phyloP scores from a whole-genome alignment of 2,797 vertebrate species.

The Emydoidea blandingii region DNA sequence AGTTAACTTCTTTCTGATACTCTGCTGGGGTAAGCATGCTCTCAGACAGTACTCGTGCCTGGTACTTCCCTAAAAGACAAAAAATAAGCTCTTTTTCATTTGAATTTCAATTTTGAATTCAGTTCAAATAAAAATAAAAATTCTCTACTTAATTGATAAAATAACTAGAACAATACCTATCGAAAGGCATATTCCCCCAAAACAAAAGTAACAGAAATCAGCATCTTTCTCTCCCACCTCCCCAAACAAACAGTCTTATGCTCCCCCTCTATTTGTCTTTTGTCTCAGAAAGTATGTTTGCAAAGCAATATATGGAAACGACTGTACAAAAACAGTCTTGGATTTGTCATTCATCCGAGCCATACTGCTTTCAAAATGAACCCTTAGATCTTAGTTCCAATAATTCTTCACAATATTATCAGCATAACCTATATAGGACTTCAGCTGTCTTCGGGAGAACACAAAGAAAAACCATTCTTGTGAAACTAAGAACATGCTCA shows the following conservation, averaged over 20 bases:
- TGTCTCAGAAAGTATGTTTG: background rate
- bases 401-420: background rate
- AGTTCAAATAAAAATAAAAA: conserved; percentile 7
- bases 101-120: background rate
- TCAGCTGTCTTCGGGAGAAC: background rate
- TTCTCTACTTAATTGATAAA: background rate
- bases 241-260: rapidly evolving
- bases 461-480: background rate
- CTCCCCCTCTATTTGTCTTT: background rate
- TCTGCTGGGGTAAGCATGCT: conserved; percentile 90
- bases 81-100: background rate
- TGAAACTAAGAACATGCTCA: background rate
- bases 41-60: conserved; percentile 93
- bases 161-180: background rate
- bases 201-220: background rate
- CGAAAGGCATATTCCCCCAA: background rate
- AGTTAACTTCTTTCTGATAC: conserved; percentile 90
- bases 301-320: background rate
- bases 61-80: conserved; percentile 89
- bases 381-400: background rate
- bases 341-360: background rate
- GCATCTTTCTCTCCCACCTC: background rate
- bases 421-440: background rate
- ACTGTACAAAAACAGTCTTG: background rate
- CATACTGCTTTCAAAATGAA: background rate